These are phyloP conservation scores for Geotrupes spiniger DNA, from an alignment of 2,888 invertebrate species.

Conservation along the genomic window DNA sequence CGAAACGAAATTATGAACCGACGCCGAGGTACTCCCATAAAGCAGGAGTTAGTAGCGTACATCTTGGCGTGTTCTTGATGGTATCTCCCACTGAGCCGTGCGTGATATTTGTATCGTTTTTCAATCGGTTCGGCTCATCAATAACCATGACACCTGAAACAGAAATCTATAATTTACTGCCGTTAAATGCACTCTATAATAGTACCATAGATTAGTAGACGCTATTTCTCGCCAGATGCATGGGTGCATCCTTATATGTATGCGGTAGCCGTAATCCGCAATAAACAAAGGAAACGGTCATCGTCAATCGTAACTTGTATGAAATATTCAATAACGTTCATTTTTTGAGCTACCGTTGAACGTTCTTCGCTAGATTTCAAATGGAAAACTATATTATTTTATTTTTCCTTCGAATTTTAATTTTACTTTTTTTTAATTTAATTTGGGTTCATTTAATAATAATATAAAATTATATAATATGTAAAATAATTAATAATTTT, in stretches of 20 bases:
- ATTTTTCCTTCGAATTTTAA: too few relatives aligned
- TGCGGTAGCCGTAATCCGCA: conserved; percentile 14
- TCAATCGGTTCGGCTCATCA: conserved; percentile 27
- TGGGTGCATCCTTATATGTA: conserved; percentile 16
- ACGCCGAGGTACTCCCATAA: not conserved
- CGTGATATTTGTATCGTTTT: conserved; percentile 30
- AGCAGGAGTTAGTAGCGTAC: conserved; percentile 4
- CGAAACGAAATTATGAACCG: conserved; percentile 1
- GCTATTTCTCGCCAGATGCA: conserved; percentile 8
- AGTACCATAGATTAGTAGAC: not conserved
- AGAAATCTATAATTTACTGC: conserved; percentile 11
- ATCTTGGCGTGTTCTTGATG: conserved; percentile 5
- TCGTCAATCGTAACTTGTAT: too few relatives aligned
- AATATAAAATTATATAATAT: too few relatives aligned
- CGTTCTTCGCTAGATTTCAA: too few relatives aligned
- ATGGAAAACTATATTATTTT: too few relatives aligned
- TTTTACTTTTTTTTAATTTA: too few relatives aligned
- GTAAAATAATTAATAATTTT: too few relatives aligned
- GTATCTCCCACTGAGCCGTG: conserved; percentile 18
- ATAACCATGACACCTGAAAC: conserved; percentile 30
- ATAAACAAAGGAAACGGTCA: conserved; percentile 15
- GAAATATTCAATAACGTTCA: conserved; percentile 12
- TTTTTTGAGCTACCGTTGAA: too few relatives aligned
- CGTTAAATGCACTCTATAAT: conserved; percentile 3
- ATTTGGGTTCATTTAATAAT: too few relatives aligned